Evolutionary conservation across 2,888 invertebrate species (phyloP).

Genomic region (Lydus trimaculatus): DNA sequence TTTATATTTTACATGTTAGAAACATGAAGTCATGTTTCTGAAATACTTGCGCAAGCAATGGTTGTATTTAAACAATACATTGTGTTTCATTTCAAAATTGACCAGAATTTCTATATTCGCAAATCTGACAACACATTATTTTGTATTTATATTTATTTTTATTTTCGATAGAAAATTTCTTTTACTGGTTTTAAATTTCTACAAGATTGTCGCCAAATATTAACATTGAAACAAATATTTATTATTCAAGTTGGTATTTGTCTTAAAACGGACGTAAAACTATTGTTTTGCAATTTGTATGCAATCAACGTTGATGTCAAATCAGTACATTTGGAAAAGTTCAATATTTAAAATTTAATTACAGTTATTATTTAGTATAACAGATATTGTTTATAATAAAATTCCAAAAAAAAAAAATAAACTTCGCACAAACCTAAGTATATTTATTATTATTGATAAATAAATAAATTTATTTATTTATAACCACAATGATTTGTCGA

Average conservation of each 20-base stretch:
- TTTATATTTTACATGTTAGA: slow-evolving; percentile 38
- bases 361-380: background rate
- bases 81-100: slow-evolving; percentile 11
- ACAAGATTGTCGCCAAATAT: background rate
- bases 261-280: slow-evolving; percentile 40
- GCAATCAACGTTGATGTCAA: slow-evolving; percentile 32
- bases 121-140: background rate
- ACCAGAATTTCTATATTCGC: background rate
- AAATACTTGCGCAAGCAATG: slow-evolving; percentile 37
- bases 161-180: background rate
- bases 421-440: background rate
- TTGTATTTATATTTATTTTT: background rate
- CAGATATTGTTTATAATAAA: background rate
- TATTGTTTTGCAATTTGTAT: slow-evolving; percentile 44
- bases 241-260: slow-evolving; percentile 37
- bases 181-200: background rate
- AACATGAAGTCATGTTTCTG: slow-evolving; percentile 44
- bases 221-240: slow-evolving; percentile 29
- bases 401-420: background rate
- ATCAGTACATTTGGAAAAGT: slow-evolving; percentile 34
- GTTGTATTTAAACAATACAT: slow-evolving; percentile 13
- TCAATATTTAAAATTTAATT: slow-evolving; percentile 3
- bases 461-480: background rate
- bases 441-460: background rate
- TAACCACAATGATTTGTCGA: slow-evolving; percentile 12